Evolutionary conservation across 1,140 invertebrate genomes (phyloP).

Genomic region (Rhizoglyphus robini): DNA sequence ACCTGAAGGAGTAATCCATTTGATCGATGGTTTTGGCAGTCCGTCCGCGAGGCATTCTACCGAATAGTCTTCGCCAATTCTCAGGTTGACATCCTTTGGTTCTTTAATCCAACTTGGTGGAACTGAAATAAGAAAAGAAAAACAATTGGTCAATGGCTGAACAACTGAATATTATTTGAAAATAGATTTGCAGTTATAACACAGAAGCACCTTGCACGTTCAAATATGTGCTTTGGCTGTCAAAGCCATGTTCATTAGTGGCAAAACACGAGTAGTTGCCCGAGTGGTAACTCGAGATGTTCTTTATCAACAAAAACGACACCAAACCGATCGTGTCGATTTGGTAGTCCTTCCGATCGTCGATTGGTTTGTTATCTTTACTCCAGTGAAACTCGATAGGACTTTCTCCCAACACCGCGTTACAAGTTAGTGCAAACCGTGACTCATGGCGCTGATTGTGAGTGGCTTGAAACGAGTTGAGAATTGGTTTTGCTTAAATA

Average conservation of each 20-base stretch:
- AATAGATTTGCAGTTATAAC: not conserved
- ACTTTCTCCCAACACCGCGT: not conserved
- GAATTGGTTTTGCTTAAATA: conserved; percentile 6
- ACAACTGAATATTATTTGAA: not conserved
- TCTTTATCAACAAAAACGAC: not conserved
- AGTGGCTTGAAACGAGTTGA: not conserved
- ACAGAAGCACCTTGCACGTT: conserved; percentile 8
- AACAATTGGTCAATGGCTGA: too few species aligned
- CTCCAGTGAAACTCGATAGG: not conserved
- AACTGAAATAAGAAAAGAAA: conserved; percentile 49
- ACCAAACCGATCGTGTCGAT: not conserved
- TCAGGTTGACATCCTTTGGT: conserved; percentile 66
- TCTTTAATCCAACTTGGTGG: conserved; percentile 80
- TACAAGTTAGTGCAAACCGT: not conserved
- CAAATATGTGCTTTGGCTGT: conserved; percentile 74
- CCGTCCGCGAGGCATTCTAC: conserved; percentile 76
- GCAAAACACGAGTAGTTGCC: conserved; percentile 76
- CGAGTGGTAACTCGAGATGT: conserved; percentile 35
- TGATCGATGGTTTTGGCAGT: conserved; percentile 66
- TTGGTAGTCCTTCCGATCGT: not conserved
- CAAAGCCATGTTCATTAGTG: conserved; percentile 79
- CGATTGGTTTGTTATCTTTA: not conserved
- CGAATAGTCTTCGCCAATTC: conserved; percentile 60
- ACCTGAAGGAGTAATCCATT: conserved; percentile 45
- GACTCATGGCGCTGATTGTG: not conserved